These are phyloP conservation scores for Unio delphinus DNA, from an alignment of 2,888 invertebrate genomes.

Conservation along the genomic window DNA sequence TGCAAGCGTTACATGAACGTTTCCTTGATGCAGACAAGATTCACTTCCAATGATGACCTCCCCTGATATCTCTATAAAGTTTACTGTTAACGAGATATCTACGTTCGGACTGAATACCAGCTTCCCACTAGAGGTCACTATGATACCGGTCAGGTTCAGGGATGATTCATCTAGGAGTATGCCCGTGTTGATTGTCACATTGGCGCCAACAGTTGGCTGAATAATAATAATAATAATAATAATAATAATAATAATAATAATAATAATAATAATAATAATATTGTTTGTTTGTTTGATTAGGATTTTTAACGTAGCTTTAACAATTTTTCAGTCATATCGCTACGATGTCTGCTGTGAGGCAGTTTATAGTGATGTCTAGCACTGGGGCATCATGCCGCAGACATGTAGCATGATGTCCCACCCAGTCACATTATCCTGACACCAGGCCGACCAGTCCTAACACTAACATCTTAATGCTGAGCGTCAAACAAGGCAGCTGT, in stretches of 20 bases:
- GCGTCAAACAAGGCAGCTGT: too few species aligned
- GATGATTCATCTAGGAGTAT: slow-evolving; percentile 17
- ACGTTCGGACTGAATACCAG: slow-evolving; percentile 28
- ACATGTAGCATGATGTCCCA: too few species aligned
- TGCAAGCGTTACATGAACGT: not conserved
- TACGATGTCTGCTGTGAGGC: too few species aligned
- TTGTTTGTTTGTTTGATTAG: too few species aligned
- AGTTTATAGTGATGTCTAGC: too few species aligned
- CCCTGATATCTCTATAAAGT: slow-evolving; percentile 2
- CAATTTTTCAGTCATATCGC: too few species aligned
- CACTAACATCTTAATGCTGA: too few species aligned
- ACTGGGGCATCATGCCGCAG: too few species aligned
- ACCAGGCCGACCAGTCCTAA: too few species aligned
- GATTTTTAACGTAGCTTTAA: too few species aligned
- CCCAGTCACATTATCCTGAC: too few species aligned
- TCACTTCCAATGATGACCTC: slow-evolving; percentile 1
- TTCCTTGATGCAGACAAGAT: not conserved
- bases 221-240: not conserved
- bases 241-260: not conserved
- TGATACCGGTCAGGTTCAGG: slow-evolving; percentile 14
- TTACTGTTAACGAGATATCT: slow-evolving; percentile 12
- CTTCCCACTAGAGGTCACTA: slow-evolving; percentile 12
- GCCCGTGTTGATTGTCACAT: slow-evolving; percentile 4
- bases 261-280: too few species aligned
- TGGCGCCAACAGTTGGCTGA: slow-evolving; percentile 1